Evolutionary conservation across 2,797 vertebrate species (phyloP).

Genomic region (Premnoplex brunnescens): DNA sequence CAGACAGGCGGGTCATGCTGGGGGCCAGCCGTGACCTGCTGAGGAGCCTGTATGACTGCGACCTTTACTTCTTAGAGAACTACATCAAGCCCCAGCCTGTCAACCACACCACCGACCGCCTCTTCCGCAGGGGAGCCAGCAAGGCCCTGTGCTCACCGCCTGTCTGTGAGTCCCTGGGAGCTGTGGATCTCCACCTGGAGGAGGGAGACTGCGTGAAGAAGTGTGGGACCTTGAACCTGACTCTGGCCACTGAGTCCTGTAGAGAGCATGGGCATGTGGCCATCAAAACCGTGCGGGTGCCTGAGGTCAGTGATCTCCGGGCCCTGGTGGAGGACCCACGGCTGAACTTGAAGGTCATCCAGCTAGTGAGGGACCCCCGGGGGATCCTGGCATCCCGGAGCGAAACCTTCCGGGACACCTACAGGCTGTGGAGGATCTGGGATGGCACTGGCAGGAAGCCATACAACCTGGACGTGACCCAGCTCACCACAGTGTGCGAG

Average conservation of each 20-base stretch:
- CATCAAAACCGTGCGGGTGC: constrained; percentile 93
- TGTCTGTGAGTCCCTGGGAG: constrained; percentile 83
- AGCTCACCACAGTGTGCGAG: constrained; percentile 91
- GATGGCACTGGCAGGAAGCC: constrained; percentile 89
- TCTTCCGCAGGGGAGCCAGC: constrained; percentile 92
- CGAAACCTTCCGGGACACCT: constrained; percentile 92
- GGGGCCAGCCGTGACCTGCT: constrained; percentile 91
- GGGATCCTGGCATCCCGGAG: constrained; percentile 92
- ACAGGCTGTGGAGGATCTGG: constrained; percentile 94
- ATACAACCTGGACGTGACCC: constrained; percentile 88
- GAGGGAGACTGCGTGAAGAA: constrained; percentile 92
- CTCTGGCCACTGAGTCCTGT: constrained; percentile 86
- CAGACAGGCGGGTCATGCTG: constrained; percentile 87
- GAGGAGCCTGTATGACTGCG: constrained; percentile 89
- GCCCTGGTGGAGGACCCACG: constrained; percentile 91
- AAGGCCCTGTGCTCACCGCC: constrained; percentile 89
- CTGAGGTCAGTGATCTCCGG: constrained; percentile 87
- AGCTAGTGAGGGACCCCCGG: constrained; percentile 91
- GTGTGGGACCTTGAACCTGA: constrained; percentile 88
- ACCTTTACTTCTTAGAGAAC: constrained; percentile 92
- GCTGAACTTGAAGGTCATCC: constrained; percentile 93
- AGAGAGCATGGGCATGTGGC: constrained; percentile 87
- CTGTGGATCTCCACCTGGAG: constrained; percentile 81
- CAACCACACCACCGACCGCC: constrained; percentile 89
- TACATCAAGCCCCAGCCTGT: constrained; percentile 90